These are phyloP conservation scores for Hydrozoanthus gracilis DNA, from an alignment of 92 coral and sea anemone genomes.

Conservation along the genomic window DNA sequence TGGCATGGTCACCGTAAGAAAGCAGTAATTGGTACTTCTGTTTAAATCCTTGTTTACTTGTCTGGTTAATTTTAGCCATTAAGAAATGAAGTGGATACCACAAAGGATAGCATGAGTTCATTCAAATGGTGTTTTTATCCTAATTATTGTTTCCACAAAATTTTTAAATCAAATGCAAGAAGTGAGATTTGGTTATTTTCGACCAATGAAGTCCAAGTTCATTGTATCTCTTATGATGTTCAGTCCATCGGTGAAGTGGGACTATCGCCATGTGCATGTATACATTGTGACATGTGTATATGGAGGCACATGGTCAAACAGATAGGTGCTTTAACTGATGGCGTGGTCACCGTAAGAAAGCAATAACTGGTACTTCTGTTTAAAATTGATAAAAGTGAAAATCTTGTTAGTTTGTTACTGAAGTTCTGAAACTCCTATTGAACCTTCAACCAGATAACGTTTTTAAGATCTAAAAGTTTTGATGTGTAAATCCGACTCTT, in stretches of 20 bases:
- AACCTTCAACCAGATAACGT: too few species aligned
- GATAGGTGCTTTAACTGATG: constrained; percentile 29
- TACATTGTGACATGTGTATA: constrained; percentile 5
- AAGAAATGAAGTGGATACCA: too few species aligned
- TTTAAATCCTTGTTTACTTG: too few species aligned
- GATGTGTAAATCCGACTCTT: too few species aligned
- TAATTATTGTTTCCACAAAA: not conserved
- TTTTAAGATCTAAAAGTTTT: too few species aligned
- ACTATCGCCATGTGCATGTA: constrained; percentile 20
- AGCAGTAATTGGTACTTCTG: too few species aligned
- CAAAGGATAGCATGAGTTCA: too few species aligned
- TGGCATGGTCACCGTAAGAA: too few species aligned
- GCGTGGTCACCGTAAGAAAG: constrained; percentile 32
- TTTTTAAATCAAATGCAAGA: not conserved
- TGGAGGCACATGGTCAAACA: constrained; percentile 28
- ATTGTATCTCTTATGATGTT: constrained; percentile 28
- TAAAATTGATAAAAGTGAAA: too few species aligned
- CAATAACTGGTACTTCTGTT: constrained; percentile 23
- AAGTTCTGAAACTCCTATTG: too few species aligned
- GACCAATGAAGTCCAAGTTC: constrained; percentile 22
- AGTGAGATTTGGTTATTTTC: not conserved
- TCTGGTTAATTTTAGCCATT: too few species aligned
- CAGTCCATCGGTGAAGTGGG: constrained; percentile 22
- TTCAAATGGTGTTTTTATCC: too few species aligned
- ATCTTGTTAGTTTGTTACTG: constrained; percentile 8